phyloP scores from a whole-genome alignment of 2,797 vertebrate genomes.

The Hipposideros larvatus region DNA sequence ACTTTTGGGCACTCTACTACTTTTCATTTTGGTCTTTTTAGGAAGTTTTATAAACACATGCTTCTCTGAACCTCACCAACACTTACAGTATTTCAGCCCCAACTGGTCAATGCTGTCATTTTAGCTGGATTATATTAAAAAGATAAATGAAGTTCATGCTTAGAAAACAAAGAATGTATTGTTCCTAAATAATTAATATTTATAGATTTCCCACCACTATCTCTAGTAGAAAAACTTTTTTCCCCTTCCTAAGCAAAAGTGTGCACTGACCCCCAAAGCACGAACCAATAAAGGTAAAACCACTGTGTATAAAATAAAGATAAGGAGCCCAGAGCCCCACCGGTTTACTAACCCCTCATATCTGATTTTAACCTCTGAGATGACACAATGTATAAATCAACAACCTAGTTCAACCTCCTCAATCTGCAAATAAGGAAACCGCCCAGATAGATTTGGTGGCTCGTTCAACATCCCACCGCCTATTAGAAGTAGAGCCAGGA shows the following conservation, averaged over 20 bases:
- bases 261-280: neutral
- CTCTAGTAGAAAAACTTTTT: neutral
- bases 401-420: neutral
- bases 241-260: neutral
- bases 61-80: neutral
- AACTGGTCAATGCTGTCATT: neutral
- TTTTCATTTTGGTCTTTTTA: neutral
- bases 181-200: neutral
- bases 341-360: neutral
- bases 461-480: neutral
- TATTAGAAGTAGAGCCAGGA: neutral
- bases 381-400: neutral
- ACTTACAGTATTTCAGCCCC: neutral
- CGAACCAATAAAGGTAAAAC: neutral
- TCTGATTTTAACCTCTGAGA: conserved; percentile 2
- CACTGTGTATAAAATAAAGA: neutral
- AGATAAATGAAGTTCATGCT: neutral
- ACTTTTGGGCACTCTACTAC: neutral
- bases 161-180: neutral
- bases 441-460: neutral
- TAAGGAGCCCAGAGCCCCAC: neutral
- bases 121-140: neutral
- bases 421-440: neutral
- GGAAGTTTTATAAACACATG: neutral
- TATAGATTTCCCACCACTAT: neutral